Evolutionary conservation across 2,797 vertebrate genomes (phyloP).

Genomic region (Iguana delicatissima): DNA sequence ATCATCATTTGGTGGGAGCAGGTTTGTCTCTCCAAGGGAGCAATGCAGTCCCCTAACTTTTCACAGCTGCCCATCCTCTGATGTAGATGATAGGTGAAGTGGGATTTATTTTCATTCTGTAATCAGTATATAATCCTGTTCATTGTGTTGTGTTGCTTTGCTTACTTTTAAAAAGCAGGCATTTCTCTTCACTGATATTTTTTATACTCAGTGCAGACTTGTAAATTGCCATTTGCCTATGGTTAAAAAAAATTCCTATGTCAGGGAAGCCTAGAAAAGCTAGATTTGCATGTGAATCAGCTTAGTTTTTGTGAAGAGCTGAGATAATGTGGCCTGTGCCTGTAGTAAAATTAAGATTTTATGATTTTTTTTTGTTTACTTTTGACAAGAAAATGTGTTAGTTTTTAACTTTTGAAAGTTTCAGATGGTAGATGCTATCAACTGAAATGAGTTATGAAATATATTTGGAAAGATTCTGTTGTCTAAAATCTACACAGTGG

Average conservation of each 20-base stretch:
- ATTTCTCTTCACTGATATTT: neutral
- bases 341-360: neutral
- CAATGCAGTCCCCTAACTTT: no score
- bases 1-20: no score
- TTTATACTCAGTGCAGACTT: neutral
- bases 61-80: no score
- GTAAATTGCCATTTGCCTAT: neutral
- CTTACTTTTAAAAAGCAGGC: neutral
- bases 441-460: neutral
- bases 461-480: neutral
- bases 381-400: neutral
- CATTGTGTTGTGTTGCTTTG: no score
- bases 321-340: neutral
- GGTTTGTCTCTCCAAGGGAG: no score
- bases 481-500: neutral
- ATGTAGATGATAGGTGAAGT: neutral
- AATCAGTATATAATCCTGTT: neutral
- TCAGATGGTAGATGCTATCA: neutral
- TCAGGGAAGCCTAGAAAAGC: neutral
- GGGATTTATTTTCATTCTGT: conserved; percentile 2
- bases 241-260: neutral
- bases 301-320: neutral
- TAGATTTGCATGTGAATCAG: neutral
- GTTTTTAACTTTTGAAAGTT: neutral
- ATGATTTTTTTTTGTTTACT: neutral